Evolutionary conservation across 2,797 vertebrate genomes (phyloP).

Genomic region (Falco rusticolus): DNA sequence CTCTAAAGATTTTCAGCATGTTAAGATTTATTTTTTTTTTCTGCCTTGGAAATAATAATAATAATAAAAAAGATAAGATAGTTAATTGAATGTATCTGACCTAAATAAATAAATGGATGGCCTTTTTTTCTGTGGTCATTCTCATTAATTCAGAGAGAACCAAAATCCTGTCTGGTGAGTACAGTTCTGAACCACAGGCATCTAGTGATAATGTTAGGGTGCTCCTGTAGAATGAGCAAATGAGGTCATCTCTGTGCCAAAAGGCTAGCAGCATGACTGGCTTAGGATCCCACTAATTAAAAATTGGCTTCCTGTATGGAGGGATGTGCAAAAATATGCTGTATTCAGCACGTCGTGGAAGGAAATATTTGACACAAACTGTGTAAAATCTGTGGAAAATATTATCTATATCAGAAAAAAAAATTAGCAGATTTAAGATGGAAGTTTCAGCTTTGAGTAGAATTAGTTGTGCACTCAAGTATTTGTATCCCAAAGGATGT

Average conservation of each 20-base stretch:
- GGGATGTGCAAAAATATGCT: not conserved
- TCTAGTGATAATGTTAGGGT: not conserved
- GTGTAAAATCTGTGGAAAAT: not conserved
- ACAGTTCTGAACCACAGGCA: not conserved
- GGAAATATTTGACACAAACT: not conserved
- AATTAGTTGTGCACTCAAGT: not conserved
- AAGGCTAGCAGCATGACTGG: rapidly evolving
- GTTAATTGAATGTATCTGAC: not conserved
- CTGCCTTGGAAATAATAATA: too few species aligned
- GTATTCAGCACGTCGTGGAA: not conserved
- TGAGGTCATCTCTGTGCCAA: not conserved
- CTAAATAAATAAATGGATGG: not conserved
- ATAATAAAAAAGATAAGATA: not conserved
- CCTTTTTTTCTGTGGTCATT: not conserved
- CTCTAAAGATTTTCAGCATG: not conserved
- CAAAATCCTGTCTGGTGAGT: not conserved
- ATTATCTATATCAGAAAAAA: not conserved
- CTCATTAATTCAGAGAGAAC: not conserved
- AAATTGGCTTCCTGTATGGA: not conserved
- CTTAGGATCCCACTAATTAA: not conserved
- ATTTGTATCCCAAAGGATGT: not conserved
- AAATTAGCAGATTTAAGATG: not conserved
- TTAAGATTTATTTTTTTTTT: not conserved
- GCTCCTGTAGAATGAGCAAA: not conserved
- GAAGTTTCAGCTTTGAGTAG: not conserved